Base-by-base conservation (phyloP, 1,140 invertebrate species). In the Asbolus verrucosus region DNA sequence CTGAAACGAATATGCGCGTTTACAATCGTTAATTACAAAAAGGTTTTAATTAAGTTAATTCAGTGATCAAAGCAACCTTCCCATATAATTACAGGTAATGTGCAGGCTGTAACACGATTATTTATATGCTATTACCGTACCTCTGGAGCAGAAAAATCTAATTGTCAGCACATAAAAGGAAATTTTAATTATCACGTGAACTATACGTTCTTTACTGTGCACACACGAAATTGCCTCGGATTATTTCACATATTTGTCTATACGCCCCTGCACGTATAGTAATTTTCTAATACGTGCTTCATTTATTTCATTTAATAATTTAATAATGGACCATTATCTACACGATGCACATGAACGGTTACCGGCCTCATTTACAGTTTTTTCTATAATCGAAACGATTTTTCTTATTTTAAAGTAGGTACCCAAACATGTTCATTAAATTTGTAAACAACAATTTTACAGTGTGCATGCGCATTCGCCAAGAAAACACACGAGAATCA, bases 121-220 rank as follows among this genome's bases (percentile, higher is more conserved):
- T 63, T 63, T 63, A 63, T 63, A 39, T 63, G 33, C 61, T 41
- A 65, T 65, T 65, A 65, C 33, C 27, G 27, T 65, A 65, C 24
- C 62, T 65, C 9, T 65, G 15, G 62, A 65, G 62, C 62, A 65
- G 62, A 65, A 65, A 65, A 65, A 65, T 65, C 62, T 65, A 65
- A 65, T 65, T 65, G 62, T 43, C 61, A 63, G 61, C 39, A 27
- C 61, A 41, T 63, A 63, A 63, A 63, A 63, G 61, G 61, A 63
- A 63, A 63, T 41, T 38, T 21, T 63, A 63, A 63, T 63, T 63
- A 63, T n/a, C 21, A 43, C 5, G 39, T 43, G 46, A 54, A 54
- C 21, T 18, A 9, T 30, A 11, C 6, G 33, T 36, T 36, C 11
- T 36, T 6, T 36, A 11, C 27, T 16, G n/a, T n/a, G 16, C 11